phyloP scores from a whole-genome alignment of 1,140 invertebrate genomes.

The Pseudomyrmex concolor region DNA sequence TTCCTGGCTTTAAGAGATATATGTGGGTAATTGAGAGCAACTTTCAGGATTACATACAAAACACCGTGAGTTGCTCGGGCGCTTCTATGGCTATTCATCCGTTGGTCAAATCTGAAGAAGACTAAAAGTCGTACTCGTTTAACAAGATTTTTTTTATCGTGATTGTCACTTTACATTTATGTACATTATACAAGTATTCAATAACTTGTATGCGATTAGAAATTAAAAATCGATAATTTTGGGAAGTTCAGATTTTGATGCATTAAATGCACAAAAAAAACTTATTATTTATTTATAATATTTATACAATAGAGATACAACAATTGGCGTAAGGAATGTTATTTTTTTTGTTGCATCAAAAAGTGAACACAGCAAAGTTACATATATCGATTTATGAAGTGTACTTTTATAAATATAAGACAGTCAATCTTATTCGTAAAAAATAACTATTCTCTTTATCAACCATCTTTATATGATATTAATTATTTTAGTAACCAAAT shows the following conservation, averaged over 20 bases:
- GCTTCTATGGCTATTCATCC: conserved; percentile 86
- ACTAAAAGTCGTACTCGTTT: conserved; percentile 41
- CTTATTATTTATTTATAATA: neutral
- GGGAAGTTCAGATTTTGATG: conserved; percentile 23
- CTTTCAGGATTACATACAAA: conserved; percentile 87
- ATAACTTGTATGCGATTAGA: neutral
- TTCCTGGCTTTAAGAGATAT: conserved; percentile 85
- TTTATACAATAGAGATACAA: conserved; percentile 31
- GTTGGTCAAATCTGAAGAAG: conserved; percentile 79
- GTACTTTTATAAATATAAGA: neutral
- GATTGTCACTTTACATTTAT: neutral
- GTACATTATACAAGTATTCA: neutral
- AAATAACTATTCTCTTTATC: neutral
- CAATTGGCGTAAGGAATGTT: conserved; percentile 13
- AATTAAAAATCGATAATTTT: conserved; percentile 24
- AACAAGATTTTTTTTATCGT: neutral
- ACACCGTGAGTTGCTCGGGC: conserved; percentile 86
- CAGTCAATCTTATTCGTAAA: neutral
- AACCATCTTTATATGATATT: neutral
- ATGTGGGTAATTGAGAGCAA: conserved; percentile 89
- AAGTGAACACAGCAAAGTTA: conserved; percentile 7
- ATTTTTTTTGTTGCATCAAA: conserved; percentile 19
- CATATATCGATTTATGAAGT: neutral
- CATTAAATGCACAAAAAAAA: neutral
- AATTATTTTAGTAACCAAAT: neutral